Base-by-base conservation (phyloP, 1,140 invertebrate genomes). In the Lepidurus arcticus region DNA sequence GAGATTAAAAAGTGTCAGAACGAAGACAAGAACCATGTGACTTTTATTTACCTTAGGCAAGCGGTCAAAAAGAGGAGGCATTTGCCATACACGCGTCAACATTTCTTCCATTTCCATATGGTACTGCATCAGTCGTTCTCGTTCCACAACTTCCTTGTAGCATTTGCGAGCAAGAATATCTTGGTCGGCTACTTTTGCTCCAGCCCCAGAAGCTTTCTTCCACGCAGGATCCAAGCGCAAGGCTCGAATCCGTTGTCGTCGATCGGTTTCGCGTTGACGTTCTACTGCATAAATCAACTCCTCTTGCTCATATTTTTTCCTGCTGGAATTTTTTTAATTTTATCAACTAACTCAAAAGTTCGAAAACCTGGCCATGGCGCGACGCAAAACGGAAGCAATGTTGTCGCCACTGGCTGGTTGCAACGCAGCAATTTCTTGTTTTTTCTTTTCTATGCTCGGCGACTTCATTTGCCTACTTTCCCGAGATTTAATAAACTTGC, bases 31-130 rank as follows among this genome's bases (percentile, higher is more conserved):
- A 65, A 16, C 0, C 53, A 9, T 7, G 53, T 21, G 21, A 65
- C 8, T 1, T 13, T 3, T 65, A 21, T 16, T 7, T 74, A 74
- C 65, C 77, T 43, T 74, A 16, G 65, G 53, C 42, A 75, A 44
- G 26, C 78, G 43, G 11, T 73, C 78, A 74, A 78, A 78, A 24
- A 78, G 73, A 74, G 78, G 78, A 43, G 78, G 78, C 78, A 78
- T 78, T 26, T 78, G 78, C 78, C 78, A 78, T 9, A 78, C 78
- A 10, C 78, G 73, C 43, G 44, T 53, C 73, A 78, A 45, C 78
- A 78, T 78, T 26, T 78, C 73, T 44, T 78, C 78, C 73, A 74
- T 78, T 24, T 78, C 78, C 78, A 78, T 78, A 16, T 78, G 43
- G 73, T 74, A 78, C 44, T 78, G 73, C n/a, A 78, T 11, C 7